Percentiles rank a stretch among this genome's conserved stretches.
Conservation (phyloP, 2,113 vertebrate species). For the Hypocryptadius cinnamomeus region DNA sequence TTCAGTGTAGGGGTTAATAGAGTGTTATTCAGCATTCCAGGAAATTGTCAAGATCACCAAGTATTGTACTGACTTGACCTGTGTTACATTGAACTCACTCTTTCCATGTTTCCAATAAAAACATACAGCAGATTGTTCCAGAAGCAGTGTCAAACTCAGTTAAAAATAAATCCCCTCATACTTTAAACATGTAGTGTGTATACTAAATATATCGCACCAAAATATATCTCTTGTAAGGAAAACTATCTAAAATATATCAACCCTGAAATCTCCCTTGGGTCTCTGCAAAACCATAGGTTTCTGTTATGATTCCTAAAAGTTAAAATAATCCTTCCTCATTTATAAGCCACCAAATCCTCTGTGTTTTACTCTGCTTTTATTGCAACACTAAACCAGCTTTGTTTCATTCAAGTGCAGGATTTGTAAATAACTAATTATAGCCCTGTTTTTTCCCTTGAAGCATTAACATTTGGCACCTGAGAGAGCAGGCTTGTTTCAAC, state of each 20-base stretch:
- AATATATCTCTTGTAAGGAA: not conserved
- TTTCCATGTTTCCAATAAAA: slow-evolving; percentile 67
- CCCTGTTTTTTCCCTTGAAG: not conserved
- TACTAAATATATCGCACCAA: not conserved
- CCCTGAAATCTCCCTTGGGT: not conserved
- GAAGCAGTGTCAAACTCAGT: slow-evolving; percentile 56
- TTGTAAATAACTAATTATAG: slow-evolving; percentile 19
- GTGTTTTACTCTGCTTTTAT: not conserved
- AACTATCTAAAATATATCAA: not conserved
- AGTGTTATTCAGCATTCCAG: slow-evolving; percentile 57
- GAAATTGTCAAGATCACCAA: slow-evolving; percentile 60
- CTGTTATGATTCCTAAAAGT: not conserved
- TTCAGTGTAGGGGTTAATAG: slow-evolving; percentile 49
- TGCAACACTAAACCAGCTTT: not conserved
- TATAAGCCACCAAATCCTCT: not conserved
- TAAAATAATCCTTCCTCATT: not conserved
- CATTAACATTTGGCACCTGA: not conserved
- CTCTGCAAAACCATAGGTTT: not conserved
- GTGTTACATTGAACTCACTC: slow-evolving; percentile 41
- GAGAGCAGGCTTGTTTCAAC: not conserved
- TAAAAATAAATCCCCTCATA: slow-evolving; percentile 49
- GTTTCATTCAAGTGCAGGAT: not conserved
- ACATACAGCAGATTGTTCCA: slow-evolving; percentile 51
- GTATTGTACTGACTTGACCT: slow-evolving; percentile 52
- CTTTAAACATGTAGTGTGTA: not conserved